Evolutionary conservation across 2,888 invertebrate genomes (phyloP), one percentile per base, ranked within the genome.

Genomic region (Callimorpha dominula): DNA sequence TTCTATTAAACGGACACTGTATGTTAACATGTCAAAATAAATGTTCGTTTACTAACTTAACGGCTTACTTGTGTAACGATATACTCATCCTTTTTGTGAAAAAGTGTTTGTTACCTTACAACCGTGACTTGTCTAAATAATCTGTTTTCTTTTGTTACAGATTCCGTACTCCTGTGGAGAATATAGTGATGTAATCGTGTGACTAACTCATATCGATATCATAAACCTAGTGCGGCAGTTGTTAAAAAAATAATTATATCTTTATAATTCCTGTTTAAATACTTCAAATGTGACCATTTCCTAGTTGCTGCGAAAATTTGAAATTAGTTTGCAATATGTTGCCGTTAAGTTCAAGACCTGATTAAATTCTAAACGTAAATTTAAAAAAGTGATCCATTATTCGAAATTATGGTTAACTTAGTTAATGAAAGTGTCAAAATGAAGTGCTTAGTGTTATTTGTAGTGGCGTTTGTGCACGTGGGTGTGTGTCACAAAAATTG

Each of bases 401-500:
- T 62, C 12, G 6, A 66, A 52, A 17, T 42, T 15, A 40, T 52
- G 50, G 40, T 43, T 69, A 65, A 65, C 69, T 49, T 54, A n/a
- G 9, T 11, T 7, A 20, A 20, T 57, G 20, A 63, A 54, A 70
- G 62, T 73, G 65, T 49, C 80, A 88, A 88, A 80, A 93, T 93
- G 94, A 84, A 87, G 88, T 89, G 88, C 91, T 86, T 79, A 71
- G 73, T 89, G 76, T 81, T 81, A 65, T 15, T 84, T 31, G 57
- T 84, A 46, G 31, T 91, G 57, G 78, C 91, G 57, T 78, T 92
- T 73, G 78, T 91, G 49, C 78, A 87, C 79, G 82, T 82, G 71
- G 85, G 77, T 80, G 76, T 54, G 85, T 82, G 89, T 68, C 90
- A 72, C n/a, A 46, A 92, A 79, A 94, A 95, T 85, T 95, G 95